Evolutionary conservation across 2,888 invertebrate species (phyloP).

Genomic region (Lithophane socia): DNA sequence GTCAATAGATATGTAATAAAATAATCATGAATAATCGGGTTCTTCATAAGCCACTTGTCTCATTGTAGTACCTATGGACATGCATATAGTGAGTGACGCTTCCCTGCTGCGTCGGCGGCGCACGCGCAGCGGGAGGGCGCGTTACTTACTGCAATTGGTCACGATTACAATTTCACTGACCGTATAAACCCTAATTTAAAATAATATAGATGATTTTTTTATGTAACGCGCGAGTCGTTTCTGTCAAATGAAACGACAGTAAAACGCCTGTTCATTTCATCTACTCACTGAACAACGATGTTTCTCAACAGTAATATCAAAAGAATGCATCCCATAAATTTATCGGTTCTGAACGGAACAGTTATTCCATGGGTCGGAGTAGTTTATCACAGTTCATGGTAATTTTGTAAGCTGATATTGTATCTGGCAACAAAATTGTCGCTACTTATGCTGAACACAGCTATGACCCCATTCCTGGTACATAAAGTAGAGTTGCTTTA

Average conservation of each 20-base stretch:
- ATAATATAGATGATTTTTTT: conserved; percentile 72
- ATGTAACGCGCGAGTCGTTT: conserved; percentile 53
- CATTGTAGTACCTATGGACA: conserved; percentile 63
- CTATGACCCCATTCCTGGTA: conserved; percentile 56
- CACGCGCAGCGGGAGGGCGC: conserved; percentile 78
- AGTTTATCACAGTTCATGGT: conserved; percentile 72
- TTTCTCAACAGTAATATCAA: conserved; percentile 55
- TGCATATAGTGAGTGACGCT: conserved; percentile 72
- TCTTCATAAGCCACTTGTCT: conserved; percentile 76
- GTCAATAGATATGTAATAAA: conserved; percentile 72
- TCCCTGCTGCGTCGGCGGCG: conserved; percentile 82
- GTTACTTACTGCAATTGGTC: conserved; percentile 85
- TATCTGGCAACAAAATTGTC: conserved; percentile 70
- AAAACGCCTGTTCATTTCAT: conserved; percentile 59
- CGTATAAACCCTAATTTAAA: conserved; percentile 78
- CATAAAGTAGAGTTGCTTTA: conserved; percentile 37
- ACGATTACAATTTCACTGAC: conserved; percentile 84
- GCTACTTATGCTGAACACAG: conserved; percentile 56
- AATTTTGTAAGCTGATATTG: conserved; percentile 74
- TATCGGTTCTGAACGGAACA: conserved; percentile 60
- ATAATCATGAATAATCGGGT: conserved; percentile 77
- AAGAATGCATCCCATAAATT: conserved; percentile 65
- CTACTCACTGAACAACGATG: conserved; percentile 51
- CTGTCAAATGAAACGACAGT: conserved; percentile 65
- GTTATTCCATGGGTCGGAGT: conserved; percentile 66